phyloP scores from a whole-genome alignment of 2,113 vertebrate genomes.

The Daubentonia madagascariensis region DNA sequence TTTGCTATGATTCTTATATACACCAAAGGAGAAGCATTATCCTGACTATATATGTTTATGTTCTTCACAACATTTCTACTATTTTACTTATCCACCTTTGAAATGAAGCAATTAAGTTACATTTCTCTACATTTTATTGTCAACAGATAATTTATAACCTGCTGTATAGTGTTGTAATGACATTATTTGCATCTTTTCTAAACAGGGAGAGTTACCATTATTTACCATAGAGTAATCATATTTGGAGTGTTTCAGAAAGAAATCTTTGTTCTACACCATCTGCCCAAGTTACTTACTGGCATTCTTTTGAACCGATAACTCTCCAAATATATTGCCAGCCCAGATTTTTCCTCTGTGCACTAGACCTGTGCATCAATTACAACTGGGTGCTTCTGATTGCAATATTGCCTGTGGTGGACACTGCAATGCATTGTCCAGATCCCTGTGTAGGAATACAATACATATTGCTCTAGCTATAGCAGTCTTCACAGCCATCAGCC shows the following conservation, averaged over 20 bases:
- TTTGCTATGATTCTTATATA: slow-evolving; percentile 22
- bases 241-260: slow-evolving; percentile 45
- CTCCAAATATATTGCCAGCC: background rate
- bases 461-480: background rate
- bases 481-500: background rate
- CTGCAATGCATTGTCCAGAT: background rate
- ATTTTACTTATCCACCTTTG: slow-evolving; percentile 46
- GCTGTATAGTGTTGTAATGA: background rate
- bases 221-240: slow-evolving; percentile 31
- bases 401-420: background rate
- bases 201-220: slow-evolving; percentile 14
- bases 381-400: background rate
- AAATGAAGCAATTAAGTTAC: slow-evolving; percentile 38
- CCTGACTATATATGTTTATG: background rate
- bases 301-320: background rate
- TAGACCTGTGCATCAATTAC: background rate
- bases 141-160: slow-evolving; percentile 34
- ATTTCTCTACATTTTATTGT: slow-evolving; percentile 42
- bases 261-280: slow-evolving; percentile 21
- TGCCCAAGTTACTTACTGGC: background rate
- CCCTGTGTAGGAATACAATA: background rate
- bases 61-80: slow-evolving; percentile 38
- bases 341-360: background rate
- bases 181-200: slow-evolving; percentile 51
- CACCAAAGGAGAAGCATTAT: slow-evolving; percentile 11